Evolutionary conservation across 2,113 vertebrate species (phyloP), one percentile per base, ranked within the genome.

Genomic region (Limanda limanda): DNA sequence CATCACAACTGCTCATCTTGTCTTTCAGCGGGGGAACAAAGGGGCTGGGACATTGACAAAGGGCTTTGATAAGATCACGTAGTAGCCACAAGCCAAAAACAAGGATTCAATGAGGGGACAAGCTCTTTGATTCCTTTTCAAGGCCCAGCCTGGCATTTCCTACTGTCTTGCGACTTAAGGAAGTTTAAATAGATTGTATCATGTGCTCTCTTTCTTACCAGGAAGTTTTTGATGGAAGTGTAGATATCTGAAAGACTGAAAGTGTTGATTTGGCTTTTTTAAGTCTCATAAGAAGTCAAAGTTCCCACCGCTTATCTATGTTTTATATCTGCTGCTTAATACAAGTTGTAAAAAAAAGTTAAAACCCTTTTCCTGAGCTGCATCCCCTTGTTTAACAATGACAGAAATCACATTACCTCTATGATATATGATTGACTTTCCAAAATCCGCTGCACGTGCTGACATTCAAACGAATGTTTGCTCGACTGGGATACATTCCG

Each of bases 1-100:
- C 84, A 85, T 86, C 64, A 59, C 9, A 8, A 24, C 69, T 62
- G 12, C 77, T 78, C 52, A 77, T 89, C 85, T 60, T 73, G 62
- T 78, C 73, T 76, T 74, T 71, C n/a, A 74, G 61, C 15, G 3
- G 71, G 68, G 31, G 56, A 59, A 85, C 81, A 86, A 86, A 84
- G 63, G 40, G 59, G 47, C 4, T 52, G 68, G 5, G 40, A 57
- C 25, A 31, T 67, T 66, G 71, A 88, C 75, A 87, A 79, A 84
- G 45, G 62, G 70, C 27, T 47, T 59, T 79, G 74, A 81, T 83
- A 78, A 81, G 77, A 86, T 85, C 71, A 77, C 64, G 69, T 74
- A 20, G 60, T 78, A 66, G 76, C 78, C 78, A 89, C 85, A 81
- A 87, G 82, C 60, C 57, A 51, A 81, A 74, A 85, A 71, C 57